Evolutionary conservation across 2,888 invertebrate genomes (phyloP), one percentile per base, ranked within the genome.

Genomic region (Acrobasis suavella): DNA sequence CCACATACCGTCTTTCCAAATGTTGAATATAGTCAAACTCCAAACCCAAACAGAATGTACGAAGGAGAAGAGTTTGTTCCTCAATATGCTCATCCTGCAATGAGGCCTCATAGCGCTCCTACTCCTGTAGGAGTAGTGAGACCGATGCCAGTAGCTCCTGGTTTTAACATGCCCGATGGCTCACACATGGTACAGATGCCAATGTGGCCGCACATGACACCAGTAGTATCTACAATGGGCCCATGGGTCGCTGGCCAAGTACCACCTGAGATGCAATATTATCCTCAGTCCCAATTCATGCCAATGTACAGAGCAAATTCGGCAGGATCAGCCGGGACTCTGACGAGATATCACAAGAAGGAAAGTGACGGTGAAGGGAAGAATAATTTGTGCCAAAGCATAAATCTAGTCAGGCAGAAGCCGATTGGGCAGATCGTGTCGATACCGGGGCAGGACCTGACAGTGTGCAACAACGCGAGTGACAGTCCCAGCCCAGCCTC

Each of bases 401-500:
- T 93, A 79, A 93, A 90, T 76, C 83, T 93, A 80, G 91, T 92
- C 72, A 86, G 92, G 68, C 92, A 92, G 73, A 93, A 92, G 82
- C 91, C 91, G 67, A 83, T 93, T 54, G 93, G 92, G 64, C 92
- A 93, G 76, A 92, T 93, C 59, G 89, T 92, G 69, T 86, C 91
- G 50, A 67, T 87, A 60, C 88, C 89, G 1, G 90, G 89, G 1
- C 91, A 92, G 72, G 92, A 92, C 73, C 68, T 93, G 77, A 86
- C 90, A 0, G 90, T 93, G 52, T 91, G 91, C 72, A 91, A 90
- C 68, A 87, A 81, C 68, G 75, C 85, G 3, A 89, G 83, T 65
- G 91, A 91, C 65, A 90, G 88, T 65, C 88, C 91, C 0, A 91
- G 91, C 62, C 91, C 91, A 0, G 91, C 90, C 2, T 89, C 91